Percentiles rank a stretch among this genome's conserved stretches.
phyloP scores from a whole-genome alignment of 2,888 invertebrate species.

The Aspidiotus rigidus region DNA sequence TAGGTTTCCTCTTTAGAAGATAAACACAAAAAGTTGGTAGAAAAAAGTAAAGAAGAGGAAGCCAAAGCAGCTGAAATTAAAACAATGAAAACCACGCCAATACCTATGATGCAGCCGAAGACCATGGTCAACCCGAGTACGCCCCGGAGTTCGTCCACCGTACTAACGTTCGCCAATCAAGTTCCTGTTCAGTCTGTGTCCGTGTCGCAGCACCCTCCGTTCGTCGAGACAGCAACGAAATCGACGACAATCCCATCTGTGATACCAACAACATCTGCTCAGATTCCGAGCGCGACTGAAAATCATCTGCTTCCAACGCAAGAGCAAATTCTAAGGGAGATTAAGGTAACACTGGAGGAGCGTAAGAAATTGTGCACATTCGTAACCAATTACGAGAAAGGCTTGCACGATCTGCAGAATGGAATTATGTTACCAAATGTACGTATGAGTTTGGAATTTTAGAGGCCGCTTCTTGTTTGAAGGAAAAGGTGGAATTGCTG shows the following conservation, averaged over 20 bases:
- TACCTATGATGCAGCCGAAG: too few species aligned
- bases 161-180: conserved; percentile 5
- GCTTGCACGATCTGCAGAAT: conserved; percentile 33
- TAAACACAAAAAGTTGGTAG: conserved; percentile 60
- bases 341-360: conserved; percentile 71
- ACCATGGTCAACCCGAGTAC: neutral
- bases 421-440: neutral
- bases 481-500: too few species aligned
- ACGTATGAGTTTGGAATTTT: too few species aligned
- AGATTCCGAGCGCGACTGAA: neutral
- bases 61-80: conserved; percentile 27
- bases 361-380: conserved; percentile 72
- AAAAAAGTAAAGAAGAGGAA: conserved; percentile 30
- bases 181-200: neutral
- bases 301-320: conserved; percentile 50
- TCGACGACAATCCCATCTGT: conserved; percentile 14
- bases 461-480: too few species aligned
- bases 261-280: conserved; percentile 16
- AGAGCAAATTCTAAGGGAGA: conserved; percentile 75
- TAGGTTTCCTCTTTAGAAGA: conserved; percentile 60
- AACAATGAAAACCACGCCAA: neutral
- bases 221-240: neutral
- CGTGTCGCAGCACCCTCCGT: neutral
- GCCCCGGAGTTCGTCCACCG: neutral
- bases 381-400: conserved; percentile 34